Evolutionary conservation across 92 coral and sea anemone genomes (phyloP), one percentile per base, ranked within the genome.

Genomic region (Umimayanthus kanabou): DNA sequence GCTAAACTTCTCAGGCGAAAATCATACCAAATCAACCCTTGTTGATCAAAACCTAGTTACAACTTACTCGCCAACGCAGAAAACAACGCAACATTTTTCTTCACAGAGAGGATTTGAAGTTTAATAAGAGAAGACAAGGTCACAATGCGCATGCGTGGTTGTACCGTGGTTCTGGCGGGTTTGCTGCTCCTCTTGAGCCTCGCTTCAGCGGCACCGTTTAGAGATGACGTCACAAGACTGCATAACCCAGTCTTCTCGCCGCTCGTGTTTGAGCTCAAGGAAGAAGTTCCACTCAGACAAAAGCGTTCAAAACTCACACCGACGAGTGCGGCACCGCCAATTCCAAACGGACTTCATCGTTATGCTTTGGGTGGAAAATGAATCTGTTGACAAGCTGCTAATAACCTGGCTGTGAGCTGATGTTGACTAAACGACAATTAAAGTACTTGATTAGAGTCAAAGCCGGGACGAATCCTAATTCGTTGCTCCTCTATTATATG

Each of bases 201-300:
- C 49, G 42, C 49, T 74, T 39, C 28, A 74, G 47, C 79, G 47
- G 50, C 50, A 74, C 79, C 79, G 49, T 40, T 23, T 74, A 74
- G 47, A 39, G 50, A 33, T 74, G 79, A 37, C 79, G 79, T 74
- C 50, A 74, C 45, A 23, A 23, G 22, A 39, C 79, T 1, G 47
- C 45, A 37, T 22, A 50, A 74, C 28, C 53, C 50, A 39, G 77
- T 14, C 43, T 30, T 39, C 77, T 39, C 45, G 9, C 47, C 13
- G 45, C 53, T 39, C 20, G 28, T 0, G 43, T 30, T 4, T 16
- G 45, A 11, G 16, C 22, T 73, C 47, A 39, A 14, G 23, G 23
- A 14, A 73, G 45, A 30, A 15, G 47, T 14, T 37, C 14, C 25
- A 61, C 67, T 61, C 67, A 18, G 8, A 61, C 23, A 5, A 22